Evolutionary conservation across 2,113 vertebrate genomes (phyloP).

Genomic region (Hyperopisus bebe): DNA sequence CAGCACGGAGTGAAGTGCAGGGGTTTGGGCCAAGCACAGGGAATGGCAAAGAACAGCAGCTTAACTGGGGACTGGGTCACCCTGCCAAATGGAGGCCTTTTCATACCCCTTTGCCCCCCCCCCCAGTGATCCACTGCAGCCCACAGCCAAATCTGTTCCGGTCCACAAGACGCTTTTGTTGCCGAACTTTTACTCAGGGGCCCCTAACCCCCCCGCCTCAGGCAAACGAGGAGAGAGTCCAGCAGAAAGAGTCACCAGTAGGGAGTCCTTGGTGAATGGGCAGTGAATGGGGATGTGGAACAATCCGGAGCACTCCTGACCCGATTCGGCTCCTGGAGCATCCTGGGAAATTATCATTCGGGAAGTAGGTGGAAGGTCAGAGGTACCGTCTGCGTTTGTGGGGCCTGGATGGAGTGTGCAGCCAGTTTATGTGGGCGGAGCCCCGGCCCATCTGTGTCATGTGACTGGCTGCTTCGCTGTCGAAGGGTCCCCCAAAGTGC

Average conservation of each 20-base stretch:
- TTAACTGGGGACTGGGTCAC: slow-evolving; percentile 9
- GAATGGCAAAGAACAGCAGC: not conserved
- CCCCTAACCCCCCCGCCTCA: not conserved
- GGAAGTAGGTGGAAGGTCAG: not conserved
- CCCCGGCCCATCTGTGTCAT: not conserved
- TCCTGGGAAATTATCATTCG: not conserved
- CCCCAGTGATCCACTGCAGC: not conserved
- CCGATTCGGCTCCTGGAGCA: not conserved
- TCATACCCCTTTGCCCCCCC: not conserved
- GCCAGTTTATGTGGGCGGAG: not conserved
- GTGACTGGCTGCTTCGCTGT: not conserved
- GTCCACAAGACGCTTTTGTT: not conserved
- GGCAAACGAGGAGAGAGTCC: not conserved
- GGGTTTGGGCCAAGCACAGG: not conserved
- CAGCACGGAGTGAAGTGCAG: not conserved
- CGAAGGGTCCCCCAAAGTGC: not conserved
- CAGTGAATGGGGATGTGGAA: not conserved
- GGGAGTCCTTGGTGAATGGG: not conserved
- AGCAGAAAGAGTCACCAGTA: not conserved
- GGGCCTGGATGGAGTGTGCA: not conserved
- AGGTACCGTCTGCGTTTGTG: not conserved
- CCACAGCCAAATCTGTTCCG: slow-evolving; percentile 11
- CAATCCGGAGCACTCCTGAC: not conserved
- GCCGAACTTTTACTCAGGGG: not conserved
- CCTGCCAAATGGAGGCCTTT: slow-evolving; percentile 5